Base-by-base conservation (phyloP, 2,797 vertebrate genomes). In the Ptychadena robeensis region DNA sequence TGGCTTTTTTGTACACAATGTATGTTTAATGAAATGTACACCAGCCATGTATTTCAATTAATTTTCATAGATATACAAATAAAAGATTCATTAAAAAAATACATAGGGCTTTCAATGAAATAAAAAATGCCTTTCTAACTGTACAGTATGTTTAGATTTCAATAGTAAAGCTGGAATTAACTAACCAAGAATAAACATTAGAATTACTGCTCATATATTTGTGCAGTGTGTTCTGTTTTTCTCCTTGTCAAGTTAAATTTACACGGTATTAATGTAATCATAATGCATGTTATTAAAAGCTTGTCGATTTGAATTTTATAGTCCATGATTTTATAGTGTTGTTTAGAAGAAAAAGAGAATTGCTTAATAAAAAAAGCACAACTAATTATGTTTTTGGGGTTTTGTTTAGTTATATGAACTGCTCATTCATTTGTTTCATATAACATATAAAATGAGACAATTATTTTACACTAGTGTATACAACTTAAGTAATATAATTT, bases 21-120 rank as follows among this genome's bases (percentile, higher is more conserved):
- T 25, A 12, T 68, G 48, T 30, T 70, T 80, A 59, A 71, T 59
- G 27, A 53, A 79, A 80, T 79, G 25, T 78, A 61, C 59, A 61
- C 59, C 59, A 61, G 59, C 4, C 38, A 22, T 40, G 61, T 63
- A 77, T 66, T 63, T 66, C 61, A 66, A 35, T 44, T 76, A 22
- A 76, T 64, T 48, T 77, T 38, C 61, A 66, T 32, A 66, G 38
- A 44, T 77, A 18, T 66, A 65, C 18, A 53, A 53, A 53, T 53
- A 61, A 61, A 61, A 61, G 27, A 61, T 28, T 61, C n/a, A 28
- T 28, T 28, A 25, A 61, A 61, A 40, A 61, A 61, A 61, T 28
- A 61, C 59, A 61, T 61, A 53, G 59, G 25, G 59, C 27, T 25
- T 61, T 25, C 59, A 28, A 61, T 61, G 59, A 61, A 61, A 61